Percentiles rank a stretch among this genome's conserved stretches.
phyloP scores from a whole-genome alignment of 2,797 vertebrate genomes.

The Setipinna tenuifilis region DNA sequence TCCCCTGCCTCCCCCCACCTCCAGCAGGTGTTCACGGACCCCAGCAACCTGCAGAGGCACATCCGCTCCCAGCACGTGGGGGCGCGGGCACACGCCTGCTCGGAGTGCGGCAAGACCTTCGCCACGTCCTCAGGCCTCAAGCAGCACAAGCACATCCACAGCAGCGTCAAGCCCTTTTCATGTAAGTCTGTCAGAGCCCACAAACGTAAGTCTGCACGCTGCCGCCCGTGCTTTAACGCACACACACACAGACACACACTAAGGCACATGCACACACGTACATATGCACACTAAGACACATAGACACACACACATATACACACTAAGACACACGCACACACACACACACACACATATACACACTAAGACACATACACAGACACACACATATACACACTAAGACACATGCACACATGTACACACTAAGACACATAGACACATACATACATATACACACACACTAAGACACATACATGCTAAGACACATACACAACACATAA shows the following conservation, averaged over 20 bases:
- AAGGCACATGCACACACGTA: neutral
- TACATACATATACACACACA: neutral
- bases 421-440: too few species aligned
- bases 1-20: neutral
- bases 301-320: neutral
- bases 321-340: neutral
- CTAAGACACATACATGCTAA: neutral
- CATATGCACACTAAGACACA: neutral
- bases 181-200: constrained; percentile 94
- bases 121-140: constrained; percentile 99
- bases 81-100: constrained; percentile 96
- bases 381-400: too few species aligned
- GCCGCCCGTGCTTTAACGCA: constrained; percentile 45
- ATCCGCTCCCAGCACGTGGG: constrained; percentile 99
- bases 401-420: neutral
- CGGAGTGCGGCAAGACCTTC: constrained; percentile 99
- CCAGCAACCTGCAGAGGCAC: constrained; percentile 99
- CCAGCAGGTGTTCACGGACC: constrained; percentile 99
- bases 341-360: neutral
- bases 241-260: neutral
- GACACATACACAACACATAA: too few species aligned
- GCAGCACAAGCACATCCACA: constrained; percentile 99
- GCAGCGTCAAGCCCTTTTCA: constrained; percentile 99
- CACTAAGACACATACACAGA: too few species aligned
- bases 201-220: constrained; percentile 81